Base-by-base conservation (phyloP, 2,888 invertebrate species). In the Graphium colonna region DNA sequence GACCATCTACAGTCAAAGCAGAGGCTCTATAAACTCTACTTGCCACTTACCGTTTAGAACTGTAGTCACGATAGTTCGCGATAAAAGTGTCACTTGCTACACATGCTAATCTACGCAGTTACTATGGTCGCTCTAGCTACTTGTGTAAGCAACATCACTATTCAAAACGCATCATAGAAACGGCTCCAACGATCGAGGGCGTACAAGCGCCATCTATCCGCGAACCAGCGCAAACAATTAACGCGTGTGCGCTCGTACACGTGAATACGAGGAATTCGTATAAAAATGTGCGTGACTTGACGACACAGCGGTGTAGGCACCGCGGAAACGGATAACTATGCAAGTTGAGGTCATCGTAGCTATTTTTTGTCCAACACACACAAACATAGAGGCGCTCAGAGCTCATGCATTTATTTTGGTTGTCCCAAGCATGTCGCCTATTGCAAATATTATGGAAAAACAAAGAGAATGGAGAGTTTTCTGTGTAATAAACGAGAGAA, bases 251-350 rank as follows among this genome's bases (percentile, higher is more conserved):
- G 61, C 54, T 47, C 51, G 48, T 59, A 66, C 59, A 52, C 56
- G 51, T 59, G 59, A 54, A 60, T 56, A 54, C 45, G 33, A 16
- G 41, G 36, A 60, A 62, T 61, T 54, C 57, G 58, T 62, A 56
- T 63, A 66, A 68, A 66, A 67, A 61, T 65, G 67, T 75, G 74
- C 73, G 75, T 78, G 74, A 71, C 77, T 72, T 75, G 73, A 74
- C 78, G 69, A 65, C 69, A 68, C 68, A 63, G 8, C 59, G 64
- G 56, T 60, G 62, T 64, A 57, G 61, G 65, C 67, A 74, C 68
- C 73, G 68, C 79, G 82, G 82, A 86, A 84, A 79, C 68, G 64
- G 65, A 75, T 65, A 69, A 68, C 73, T 66, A 64, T 82, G 83
- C 82, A 84, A 69, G 75, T 64, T 78, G 78, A 86, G 82, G 83